These are phyloP conservation scores for Plecturocebus donacophilus DNA, from an alignment of 2,113 vertebrate genomes.

Conservation along the genomic window DNA sequence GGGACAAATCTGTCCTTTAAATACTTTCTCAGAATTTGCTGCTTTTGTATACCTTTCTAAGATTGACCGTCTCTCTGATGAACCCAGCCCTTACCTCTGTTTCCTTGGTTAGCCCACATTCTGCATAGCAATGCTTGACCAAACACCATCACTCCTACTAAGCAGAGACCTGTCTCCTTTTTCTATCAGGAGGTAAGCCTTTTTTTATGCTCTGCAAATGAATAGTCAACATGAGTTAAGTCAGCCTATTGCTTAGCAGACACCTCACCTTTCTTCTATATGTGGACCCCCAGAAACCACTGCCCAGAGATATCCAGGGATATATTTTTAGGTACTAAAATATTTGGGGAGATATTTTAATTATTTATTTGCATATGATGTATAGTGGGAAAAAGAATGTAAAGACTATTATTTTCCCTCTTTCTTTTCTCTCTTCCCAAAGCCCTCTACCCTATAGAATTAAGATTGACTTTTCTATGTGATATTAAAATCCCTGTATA, in stretches of 20 bases:
- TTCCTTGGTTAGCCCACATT: neutral
- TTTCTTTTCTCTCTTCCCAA: neutral
- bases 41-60: conserved; percentile 39
- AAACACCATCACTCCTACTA: neutral
- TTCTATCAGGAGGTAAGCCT: neutral
- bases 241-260: neutral
- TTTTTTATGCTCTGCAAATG: neutral
- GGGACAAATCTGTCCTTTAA: conserved; percentile 59
- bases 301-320: neutral
- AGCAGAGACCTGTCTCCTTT: neutral
- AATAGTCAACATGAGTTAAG: neutral
- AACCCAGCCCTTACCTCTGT: neutral
- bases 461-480: neutral
- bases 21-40: conserved; percentile 23
- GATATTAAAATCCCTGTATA: neutral
- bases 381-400: neutral
- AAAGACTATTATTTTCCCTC: neutral
- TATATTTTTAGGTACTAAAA: conserved; percentile 36
- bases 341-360: conserved; percentile 30
- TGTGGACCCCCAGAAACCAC: neutral
- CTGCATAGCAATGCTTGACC: neutral
- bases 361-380: neutral
- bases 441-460: neutral
- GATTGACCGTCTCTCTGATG: neutral
- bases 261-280: neutral